Conservation (phyloP, 2,113 vertebrate genomes). For the Mesocricetus auratus region DNA sequence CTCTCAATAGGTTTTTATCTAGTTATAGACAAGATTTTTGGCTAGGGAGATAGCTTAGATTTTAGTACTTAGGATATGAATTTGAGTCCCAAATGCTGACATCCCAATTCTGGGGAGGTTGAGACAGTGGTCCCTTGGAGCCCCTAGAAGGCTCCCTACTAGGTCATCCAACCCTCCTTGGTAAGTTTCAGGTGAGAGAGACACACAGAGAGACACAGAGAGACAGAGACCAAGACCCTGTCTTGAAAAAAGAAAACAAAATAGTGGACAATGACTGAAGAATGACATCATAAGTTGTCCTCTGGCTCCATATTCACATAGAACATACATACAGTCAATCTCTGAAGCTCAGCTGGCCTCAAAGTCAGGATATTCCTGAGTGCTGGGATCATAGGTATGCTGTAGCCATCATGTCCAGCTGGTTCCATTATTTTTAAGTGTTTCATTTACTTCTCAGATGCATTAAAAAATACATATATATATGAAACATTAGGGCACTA, state of each 20-base stretch:
- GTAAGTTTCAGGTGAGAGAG: neutral
- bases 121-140: neutral
- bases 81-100: neutral
- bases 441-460: conserved; percentile 48
- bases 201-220: too few relatives aligned
- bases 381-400: neutral
- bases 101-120: too few relatives aligned
- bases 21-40: neutral
- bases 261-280: neutral
- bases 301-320: neutral
- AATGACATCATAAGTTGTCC: neutral
- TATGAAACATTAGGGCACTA: conserved; percentile 1
- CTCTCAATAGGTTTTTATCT: neutral
- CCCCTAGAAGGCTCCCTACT: neutral
- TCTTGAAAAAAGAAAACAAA: neutral
- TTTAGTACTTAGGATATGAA: neutral
- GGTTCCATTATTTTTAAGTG: conserved; percentile 32
- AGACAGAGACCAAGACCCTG: too few relatives aligned
- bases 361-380: neutral
- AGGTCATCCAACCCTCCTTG: neutral
- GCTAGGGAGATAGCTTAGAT: neutral
- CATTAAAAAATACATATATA: neutral
- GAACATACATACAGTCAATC: neutral
- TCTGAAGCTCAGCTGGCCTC: neutral
- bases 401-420: too few relatives aligned